Evolutionary conservation across 30 jellyfish, hydroid and myxozoan genomes (phyloP), one percentile per base, ranked within the genome.

Genomic region (Turritopsis dohrnii): DNA sequence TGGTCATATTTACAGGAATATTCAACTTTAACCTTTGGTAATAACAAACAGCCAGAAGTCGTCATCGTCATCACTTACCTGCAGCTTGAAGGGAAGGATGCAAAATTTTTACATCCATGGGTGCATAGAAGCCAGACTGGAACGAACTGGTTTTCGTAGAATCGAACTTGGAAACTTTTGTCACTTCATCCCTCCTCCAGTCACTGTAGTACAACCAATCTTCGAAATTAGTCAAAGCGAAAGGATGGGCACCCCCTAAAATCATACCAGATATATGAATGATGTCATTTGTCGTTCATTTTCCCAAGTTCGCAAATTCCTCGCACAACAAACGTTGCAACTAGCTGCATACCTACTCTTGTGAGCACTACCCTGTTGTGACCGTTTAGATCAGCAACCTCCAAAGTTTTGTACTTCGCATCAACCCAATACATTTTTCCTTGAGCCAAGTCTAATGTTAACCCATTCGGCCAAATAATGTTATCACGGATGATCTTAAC

Each of bases 401-500:
- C 98, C 5, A 93, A 27, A 30, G 93, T 71, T 71, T 81, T 85
- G 30, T 88, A 87, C 71, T 88, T 88, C 29, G 98, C 95, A 85
- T 88, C 96, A 18, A 85, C 72, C 98, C 98, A 93, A 79, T 88
- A 93, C 85, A 93, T 65, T 82, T 86, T 93, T 53, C 81, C 54
- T 28, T 88, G 96, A 23, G 85, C 81, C 29, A 81, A 74, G 71
- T 93, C 98, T 5, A 93, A 52, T 18, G 98, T 75, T 66, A 93
- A 53, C 9, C 97, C 98, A 80, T 93, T 93, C 3, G 98, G 98
- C 98, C 98, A 93, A 16, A 71, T 86, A n/a, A 93, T 88, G 76
- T 84, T 82, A 1, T 52, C 83, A 16, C 87, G 25, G 53, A 93
- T 81, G 16, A 93, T 75, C 54, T 53, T 71, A 31, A 71, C 79